Base-by-base conservation (phyloP, 1,140 invertebrate genomes). In the Cydia fagiglandana region DNA sequence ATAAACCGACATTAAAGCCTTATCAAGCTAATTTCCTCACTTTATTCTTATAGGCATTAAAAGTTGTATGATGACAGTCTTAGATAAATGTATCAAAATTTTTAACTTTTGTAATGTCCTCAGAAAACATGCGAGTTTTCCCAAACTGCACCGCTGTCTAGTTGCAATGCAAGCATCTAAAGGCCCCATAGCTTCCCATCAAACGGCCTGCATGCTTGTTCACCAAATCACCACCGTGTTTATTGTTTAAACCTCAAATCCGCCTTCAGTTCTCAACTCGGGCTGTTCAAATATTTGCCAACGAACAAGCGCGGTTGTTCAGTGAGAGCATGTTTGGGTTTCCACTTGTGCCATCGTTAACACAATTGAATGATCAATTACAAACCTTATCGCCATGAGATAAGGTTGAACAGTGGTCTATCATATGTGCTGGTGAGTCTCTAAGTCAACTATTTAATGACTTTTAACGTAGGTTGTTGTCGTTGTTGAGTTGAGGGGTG, bases 231-330 rank as follows among this genome's bases (percentile, higher is more conserved):
- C 50, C n/a, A 17, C 50, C 50, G 12, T 53, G 50, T 53, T 53
- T 53, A 53, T 53, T 53, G 0, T 50, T 15, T 15, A 15, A 47
- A 50, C 45, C 0, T 47, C 45, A 47, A 47, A 47, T 13, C 50
- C 50, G 50, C 50, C 50, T 6, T 53, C 50, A 17, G 50, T 53
- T 53, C n/a, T 53, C 4, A n/a, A 53, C 50, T 53, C 50, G 50
- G 50, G 50, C 50, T 53, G n/a, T 53, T 53, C 50, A 53, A 53
- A 53, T 53, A 53, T 53, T 53, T 53, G 50, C 50, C 50, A 17
- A 47, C 10, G 50, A 6, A 53, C 50, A 53, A 53, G n/a, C 50
- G 50, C 50, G 50, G 50, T 53, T 53, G 15, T 53, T 53, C 50
- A 17, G 13, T 50, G 47, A 50, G 15, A 53, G 50, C n/a, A 53